phyloP scores from a whole-genome alignment of 2,113 vertebrate species.

The Mustelus asterias region DNA sequence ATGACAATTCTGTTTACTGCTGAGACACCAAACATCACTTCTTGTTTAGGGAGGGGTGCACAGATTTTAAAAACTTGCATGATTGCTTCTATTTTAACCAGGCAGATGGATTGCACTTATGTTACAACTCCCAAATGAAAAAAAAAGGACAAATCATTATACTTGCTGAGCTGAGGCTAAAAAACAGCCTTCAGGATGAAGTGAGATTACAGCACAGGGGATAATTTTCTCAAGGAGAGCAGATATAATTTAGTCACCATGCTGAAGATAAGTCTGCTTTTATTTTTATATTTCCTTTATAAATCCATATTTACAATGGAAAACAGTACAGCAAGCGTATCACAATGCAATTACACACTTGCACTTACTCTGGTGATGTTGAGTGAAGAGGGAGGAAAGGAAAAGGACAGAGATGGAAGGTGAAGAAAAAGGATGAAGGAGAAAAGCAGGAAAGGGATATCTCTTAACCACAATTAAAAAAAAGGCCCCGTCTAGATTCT shows the following conservation, averaged over 20 bases:
- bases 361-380: neutral
- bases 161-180: neutral
- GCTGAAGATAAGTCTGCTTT: neutral
- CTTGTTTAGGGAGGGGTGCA: neutral
- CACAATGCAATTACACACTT: neutral
- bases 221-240: neutral
- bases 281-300: neutral
- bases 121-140: too few species aligned
- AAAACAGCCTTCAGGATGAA: neutral
- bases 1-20: neutral
- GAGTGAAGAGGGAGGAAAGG: neutral
- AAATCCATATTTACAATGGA: neutral
- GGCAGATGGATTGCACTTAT: neutral
- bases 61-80: neutral
- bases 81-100: neutral
- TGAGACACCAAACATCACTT: neutral
- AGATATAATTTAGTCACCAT: neutral
- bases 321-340: neutral
- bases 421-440: neutral
- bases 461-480: neutral
- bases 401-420: neutral
- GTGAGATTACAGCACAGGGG: neutral
- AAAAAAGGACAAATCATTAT: neutral
- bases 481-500: neutral
- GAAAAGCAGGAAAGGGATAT: neutral